These are phyloP conservation scores for Zootoca vivipara DNA, from an alignment of 2,113 vertebrate species.

Conservation along the genomic window DNA sequence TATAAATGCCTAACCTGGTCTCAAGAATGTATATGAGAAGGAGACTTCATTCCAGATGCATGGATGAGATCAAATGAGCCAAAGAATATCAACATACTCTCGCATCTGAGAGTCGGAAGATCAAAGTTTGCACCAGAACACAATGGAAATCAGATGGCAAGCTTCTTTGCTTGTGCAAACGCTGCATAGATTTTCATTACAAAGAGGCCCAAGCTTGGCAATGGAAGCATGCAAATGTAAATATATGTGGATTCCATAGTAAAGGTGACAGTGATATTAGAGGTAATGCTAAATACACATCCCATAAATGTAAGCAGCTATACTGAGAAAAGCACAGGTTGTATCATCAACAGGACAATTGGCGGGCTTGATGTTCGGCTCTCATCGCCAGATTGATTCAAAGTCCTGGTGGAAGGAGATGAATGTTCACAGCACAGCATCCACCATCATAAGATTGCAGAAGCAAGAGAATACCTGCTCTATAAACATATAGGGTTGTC, in stretches of 20 bases:
- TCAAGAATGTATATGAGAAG: conserved; percentile 39
- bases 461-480: not conserved
- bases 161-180: conserved; percentile 28
- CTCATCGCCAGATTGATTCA: not conserved
- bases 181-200: conserved; percentile 34
- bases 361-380: not conserved
- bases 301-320: conserved; percentile 17
- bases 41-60: conserved; percentile 32
- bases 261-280: conserved; percentile 33
- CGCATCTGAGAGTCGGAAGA: conserved; percentile 37
- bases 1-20: conserved; percentile 49
- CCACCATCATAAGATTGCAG: not conserved
- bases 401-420: not conserved
- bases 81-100: conserved; percentile 46
- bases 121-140: conserved; percentile 45
- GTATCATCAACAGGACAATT: conserved; percentile 21
- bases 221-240: conserved; percentile 32
- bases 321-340: not conserved
- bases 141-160: conserved; percentile 33
- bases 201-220: conserved; percentile 5
- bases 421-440: not conserved
- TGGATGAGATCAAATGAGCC: conserved; percentile 29
- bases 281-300: conserved; percentile 22
- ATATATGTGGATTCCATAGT: not conserved
- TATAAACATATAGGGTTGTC: not conserved